Evolutionary conservation across 2,888 invertebrate genomes (phyloP).

Genomic region (Drosophila vallismaia): DNA sequence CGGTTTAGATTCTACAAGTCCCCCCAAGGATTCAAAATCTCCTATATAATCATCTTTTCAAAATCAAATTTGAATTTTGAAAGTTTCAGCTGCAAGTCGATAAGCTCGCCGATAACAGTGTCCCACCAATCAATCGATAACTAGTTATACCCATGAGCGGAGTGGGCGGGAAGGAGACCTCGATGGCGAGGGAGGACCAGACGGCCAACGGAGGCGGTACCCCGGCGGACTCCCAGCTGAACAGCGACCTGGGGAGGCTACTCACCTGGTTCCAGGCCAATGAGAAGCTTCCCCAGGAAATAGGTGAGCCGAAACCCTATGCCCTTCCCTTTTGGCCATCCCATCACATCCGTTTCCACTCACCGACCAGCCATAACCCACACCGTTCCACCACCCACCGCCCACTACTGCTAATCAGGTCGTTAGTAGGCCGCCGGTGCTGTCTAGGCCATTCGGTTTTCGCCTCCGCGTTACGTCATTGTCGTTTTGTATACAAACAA

Average conservation of each 20-base stretch:
- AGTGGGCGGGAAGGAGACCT: slow-evolving; percentile 34
- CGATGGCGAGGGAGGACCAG: slow-evolving; percentile 10
- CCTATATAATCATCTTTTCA: background rate
- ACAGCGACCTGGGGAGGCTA: slow-evolving; percentile 66
- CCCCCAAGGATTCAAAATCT: background rate
- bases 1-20: slow-evolving; percentile 29
- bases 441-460: slow-evolving; percentile 25
- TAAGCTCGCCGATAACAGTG: background rate
- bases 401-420: slow-evolving; percentile 57
- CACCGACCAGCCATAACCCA: background rate
- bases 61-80: slow-evolving; percentile 9
- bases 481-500: slow-evolving; percentile 11
- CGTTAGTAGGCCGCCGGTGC: slow-evolving; percentile 59
- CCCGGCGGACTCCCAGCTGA: slow-evolving; percentile 52
- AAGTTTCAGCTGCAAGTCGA: slow-evolving; percentile 3
- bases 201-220: slow-evolving; percentile 14
- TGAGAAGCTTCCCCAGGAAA: slow-evolving; percentile 74
- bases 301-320: slow-evolving; percentile 62
- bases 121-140: slow-evolving; percentile 48
- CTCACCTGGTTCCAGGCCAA: slow-evolving; percentile 71
- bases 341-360: slow-evolving; percentile 18
- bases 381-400: background rate
- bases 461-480: slow-evolving; percentile 58
- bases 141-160: slow-evolving; percentile 38
- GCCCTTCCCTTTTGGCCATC: background rate